These are phyloP conservation scores for Echinops telfairi DNA, from an alignment of 2,113 vertebrate species.

Conservation along the genomic window DNA sequence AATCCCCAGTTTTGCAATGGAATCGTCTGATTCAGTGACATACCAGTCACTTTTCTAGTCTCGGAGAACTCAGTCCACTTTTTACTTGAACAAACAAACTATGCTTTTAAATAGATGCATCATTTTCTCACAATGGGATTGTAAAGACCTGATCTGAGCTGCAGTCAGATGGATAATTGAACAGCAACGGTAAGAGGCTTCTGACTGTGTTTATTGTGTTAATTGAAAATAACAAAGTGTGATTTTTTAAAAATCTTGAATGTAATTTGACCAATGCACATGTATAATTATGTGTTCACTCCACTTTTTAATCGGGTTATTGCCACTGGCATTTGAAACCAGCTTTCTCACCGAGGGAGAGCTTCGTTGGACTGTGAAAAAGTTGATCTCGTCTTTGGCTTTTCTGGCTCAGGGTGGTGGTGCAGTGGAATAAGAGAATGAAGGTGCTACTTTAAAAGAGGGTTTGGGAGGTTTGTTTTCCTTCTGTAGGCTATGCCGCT, in stretches of 20 bases:
- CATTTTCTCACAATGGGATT: slow-evolving; percentile 69
- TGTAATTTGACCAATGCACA: not conserved
- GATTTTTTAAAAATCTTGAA: slow-evolving; percentile 56
- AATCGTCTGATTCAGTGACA: slow-evolving; percentile 68
- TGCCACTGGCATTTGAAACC: slow-evolving; percentile 25
- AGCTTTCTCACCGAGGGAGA: slow-evolving; percentile 25
- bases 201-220: slow-evolving; percentile 42
- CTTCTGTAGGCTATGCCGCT: not conserved
- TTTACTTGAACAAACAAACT: slow-evolving; percentile 56
- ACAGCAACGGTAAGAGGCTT: slow-evolving; percentile 69
- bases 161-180: slow-evolving; percentile 70
- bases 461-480: slow-evolving; percentile 1
- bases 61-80: slow-evolving; percentile 67
- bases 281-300: slow-evolving; percentile 17
- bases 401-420: not conserved
- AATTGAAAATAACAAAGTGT: slow-evolving; percentile 61
- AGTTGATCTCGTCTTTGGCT: slow-evolving; percentile 42
- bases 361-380: slow-evolving; percentile 8
- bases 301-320: not conserved
- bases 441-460: slow-evolving; percentile 27
- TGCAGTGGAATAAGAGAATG: slow-evolving; percentile 32
- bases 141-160: slow-evolving; percentile 57
- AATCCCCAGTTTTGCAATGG: slow-evolving; percentile 76
- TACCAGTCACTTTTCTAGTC: slow-evolving; percentile 62
- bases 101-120: slow-evolving; percentile 54